Conservation (phyloP, 2,113 vertebrate genomes). For the Phylloscopus trochiloides region DNA sequence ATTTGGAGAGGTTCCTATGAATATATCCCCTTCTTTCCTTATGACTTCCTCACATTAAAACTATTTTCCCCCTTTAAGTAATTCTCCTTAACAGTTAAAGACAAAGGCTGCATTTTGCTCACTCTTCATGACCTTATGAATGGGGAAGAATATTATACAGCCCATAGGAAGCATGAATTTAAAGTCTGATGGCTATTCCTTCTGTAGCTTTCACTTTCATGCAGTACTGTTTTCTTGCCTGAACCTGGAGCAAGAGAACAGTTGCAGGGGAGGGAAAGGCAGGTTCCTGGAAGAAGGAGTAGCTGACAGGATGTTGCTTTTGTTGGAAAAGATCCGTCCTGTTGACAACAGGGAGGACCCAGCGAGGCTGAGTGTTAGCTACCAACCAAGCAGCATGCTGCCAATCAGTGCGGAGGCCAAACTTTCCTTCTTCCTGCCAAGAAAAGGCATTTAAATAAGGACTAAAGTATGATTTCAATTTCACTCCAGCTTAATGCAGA, state of each 20-base stretch:
- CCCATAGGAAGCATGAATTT: background rate
- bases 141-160: background rate
- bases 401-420: conserved; percentile 11
- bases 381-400: conserved; percentile 10
- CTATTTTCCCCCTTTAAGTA: background rate
- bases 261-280: background rate
- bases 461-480: conserved; percentile 42
- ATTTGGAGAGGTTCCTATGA: background rate
- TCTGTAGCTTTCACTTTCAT: background rate
- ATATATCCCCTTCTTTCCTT: background rate
- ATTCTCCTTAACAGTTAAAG: background rate
- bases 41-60: background rate
- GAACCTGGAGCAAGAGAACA: conserved; percentile 37
- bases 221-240: background rate
- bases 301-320: conserved; percentile 60
- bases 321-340: conserved; percentile 42
- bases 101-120: background rate
- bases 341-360: conserved; percentile 49
- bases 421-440: conserved; percentile 30
- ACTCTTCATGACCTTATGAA: background rate
- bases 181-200: background rate
- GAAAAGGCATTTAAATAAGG: conserved; percentile 32
- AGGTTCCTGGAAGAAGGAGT: conserved; percentile 64
- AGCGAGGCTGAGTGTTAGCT: background rate
- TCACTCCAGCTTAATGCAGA: conserved; percentile 40